phyloP scores from a whole-genome alignment of 2,113 vertebrate genomes.

The Chlamydotis undulata region DNA sequence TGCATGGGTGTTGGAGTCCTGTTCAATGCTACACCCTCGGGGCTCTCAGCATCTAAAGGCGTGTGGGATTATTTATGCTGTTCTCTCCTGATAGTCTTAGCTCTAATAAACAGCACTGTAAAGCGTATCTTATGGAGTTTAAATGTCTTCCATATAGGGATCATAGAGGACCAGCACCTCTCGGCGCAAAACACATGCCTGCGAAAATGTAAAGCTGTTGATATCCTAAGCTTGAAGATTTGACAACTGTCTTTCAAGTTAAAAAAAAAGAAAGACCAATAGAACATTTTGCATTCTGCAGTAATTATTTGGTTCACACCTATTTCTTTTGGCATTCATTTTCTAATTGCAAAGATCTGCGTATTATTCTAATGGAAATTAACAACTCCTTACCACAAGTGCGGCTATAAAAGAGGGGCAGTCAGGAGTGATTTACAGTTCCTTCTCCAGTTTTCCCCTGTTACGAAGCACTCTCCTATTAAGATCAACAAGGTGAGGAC shows the following conservation, averaged over 20 bases:
- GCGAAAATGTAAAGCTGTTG: neutral
- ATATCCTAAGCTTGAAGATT: neutral
- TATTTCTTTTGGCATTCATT: neutral
- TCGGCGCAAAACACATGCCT: rapidly evolving
- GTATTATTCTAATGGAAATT: neutral
- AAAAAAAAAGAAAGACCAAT: neutral
- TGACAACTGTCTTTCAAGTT: neutral
- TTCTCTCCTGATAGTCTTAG: neutral
- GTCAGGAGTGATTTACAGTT: neutral
- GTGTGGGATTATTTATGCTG: neutral
- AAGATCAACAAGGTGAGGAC: neutral
- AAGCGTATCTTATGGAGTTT: neutral
- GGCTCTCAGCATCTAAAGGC: neutral
- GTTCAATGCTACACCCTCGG: neutral
- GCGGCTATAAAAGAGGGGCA: neutral
- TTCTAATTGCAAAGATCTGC: neutral
- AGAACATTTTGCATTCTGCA: neutral
- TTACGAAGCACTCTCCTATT: neutral
- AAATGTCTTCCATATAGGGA: neutral
- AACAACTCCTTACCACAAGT: neutral
- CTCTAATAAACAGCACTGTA: neutral
- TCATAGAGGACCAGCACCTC: neutral
- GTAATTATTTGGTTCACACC: neutral
- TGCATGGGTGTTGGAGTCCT: neutral
- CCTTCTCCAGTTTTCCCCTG: neutral